phyloP scores from a whole-genome alignment of 2,888 invertebrate species.

The Dolomedes plantarius region DNA sequence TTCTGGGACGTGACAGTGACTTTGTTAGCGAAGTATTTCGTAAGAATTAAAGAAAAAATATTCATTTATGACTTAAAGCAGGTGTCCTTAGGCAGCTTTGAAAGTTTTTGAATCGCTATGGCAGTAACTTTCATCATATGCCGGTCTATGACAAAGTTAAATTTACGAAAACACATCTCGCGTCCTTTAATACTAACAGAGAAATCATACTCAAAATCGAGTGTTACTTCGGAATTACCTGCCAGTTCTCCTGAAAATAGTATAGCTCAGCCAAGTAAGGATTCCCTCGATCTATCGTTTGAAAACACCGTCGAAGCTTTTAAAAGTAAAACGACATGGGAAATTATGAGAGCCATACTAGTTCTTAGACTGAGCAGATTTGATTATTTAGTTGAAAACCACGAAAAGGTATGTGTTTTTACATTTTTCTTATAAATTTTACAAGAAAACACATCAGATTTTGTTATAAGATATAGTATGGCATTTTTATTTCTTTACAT shows the following conservation, averaged over 20 bases:
- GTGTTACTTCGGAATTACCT: background rate
- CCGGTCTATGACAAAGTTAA: background rate
- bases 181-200: background rate
- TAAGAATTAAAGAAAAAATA: too few species aligned
- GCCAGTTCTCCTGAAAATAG: too few species aligned
- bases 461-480: background rate
- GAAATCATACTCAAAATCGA: background rate
- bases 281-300: constrained; percentile 89
- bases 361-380: constrained; percentile 94
- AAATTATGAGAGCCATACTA: constrained; percentile 91
- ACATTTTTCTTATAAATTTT: background rate
- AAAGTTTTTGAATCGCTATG: too few species aligned
- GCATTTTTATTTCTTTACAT: too few species aligned
- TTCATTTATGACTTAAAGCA: too few species aligned
- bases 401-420: constrained; percentile 86
- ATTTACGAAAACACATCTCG: background rate
- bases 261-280: constrained; percentile 76
- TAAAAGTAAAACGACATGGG: constrained; percentile 95
- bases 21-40: too few species aligned
- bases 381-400: constrained; percentile 91
- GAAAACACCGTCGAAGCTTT: constrained; percentile 92
- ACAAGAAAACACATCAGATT: background rate
- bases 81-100: too few species aligned
- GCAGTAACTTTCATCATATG: background rate
- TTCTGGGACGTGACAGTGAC: too few species aligned